A percentile compares a stretch with the other conserved stretches of the same genome.
Evolutionary conservation across 2,888 invertebrate genomes (phyloP).

Genomic region (Microctonus brassicae): DNA sequence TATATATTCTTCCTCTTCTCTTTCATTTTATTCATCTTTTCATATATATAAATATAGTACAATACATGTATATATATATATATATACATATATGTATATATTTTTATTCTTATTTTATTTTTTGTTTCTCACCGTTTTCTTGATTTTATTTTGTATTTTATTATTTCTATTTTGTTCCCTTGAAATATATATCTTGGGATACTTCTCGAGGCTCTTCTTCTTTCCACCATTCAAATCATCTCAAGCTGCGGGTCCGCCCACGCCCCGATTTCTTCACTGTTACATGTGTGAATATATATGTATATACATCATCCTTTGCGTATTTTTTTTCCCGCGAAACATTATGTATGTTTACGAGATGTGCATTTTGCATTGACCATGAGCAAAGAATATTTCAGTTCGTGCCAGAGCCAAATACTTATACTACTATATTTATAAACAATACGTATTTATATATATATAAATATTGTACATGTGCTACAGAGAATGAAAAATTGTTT

Average conservation of each 20-base stretch:
- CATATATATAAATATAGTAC: too few relatives aligned
- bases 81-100: too few relatives aligned
- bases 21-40: slow-evolving; percentile 26
- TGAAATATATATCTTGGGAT: slow-evolving; percentile 11
- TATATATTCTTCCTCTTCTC: slow-evolving; percentile 35
- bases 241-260: slow-evolving; percentile 43
- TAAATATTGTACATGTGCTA: too few relatives aligned
- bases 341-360: background rate
- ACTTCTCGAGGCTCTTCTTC: slow-evolving; percentile 21
- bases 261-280: slow-evolving; percentile 24
- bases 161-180: slow-evolving; percentile 8
- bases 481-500: too few relatives aligned
- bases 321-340: background rate
- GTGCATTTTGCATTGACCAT: slow-evolving; percentile 22
- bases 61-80: background rate
- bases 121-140: background rate
- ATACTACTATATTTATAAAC: too few relatives aligned
- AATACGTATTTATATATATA: too few relatives aligned
- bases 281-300: background rate
- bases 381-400: too few relatives aligned
- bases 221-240: slow-evolving; percentile 45
- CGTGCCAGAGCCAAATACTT: too few relatives aligned
- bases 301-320: background rate
- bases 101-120: background rate
- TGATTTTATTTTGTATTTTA: background rate